phyloP scores from a whole-genome alignment of 2,113 vertebrate species.

The Sisor rabdophorus region DNA sequence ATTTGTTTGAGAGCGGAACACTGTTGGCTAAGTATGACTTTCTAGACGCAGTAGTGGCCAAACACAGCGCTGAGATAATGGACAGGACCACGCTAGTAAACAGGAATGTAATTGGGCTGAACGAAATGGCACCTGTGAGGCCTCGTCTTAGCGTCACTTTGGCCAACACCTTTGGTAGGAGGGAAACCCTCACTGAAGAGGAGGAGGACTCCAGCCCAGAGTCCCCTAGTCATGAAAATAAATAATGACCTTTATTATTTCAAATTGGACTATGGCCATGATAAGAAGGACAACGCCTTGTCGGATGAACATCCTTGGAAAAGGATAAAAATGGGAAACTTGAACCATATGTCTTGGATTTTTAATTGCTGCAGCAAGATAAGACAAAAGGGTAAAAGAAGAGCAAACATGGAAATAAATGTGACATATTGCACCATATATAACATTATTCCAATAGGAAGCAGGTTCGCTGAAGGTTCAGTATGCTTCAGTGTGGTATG shows the following conservation, averaged over 20 bases:
- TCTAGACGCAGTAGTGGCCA: slow-evolving; percentile 89
- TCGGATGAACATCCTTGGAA: not conserved
- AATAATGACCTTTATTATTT: slow-evolving; percentile 52
- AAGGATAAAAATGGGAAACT: not conserved
- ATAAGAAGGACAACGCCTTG: slow-evolving; percentile 41
- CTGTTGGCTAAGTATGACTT: slow-evolving; percentile 91
- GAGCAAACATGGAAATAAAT: not conserved
- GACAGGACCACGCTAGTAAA: slow-evolving; percentile 93
- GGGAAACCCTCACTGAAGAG: slow-evolving; percentile 82
- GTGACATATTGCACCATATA: not conserved
- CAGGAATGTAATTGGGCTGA: slow-evolving; percentile 88
- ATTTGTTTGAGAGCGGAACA: slow-evolving; percentile 92
- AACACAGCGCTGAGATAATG: slow-evolving; percentile 93
- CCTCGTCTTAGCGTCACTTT: slow-evolving; percentile 84
- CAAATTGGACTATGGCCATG: slow-evolving; percentile 30
- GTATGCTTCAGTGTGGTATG: slow-evolving; percentile 36
- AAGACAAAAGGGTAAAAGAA: not conserved
- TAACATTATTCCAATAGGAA: slow-evolving; percentile 3
- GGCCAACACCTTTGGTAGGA: slow-evolving; percentile 86
- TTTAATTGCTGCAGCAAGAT: slow-evolving; percentile 30
- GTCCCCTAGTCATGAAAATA: slow-evolving; percentile 79
- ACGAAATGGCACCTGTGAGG: slow-evolving; percentile 87
- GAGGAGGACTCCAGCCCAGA: slow-evolving; percentile 86
- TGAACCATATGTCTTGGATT: slow-evolving; percentile 29
- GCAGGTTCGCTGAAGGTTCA: slow-evolving; percentile 19